Evolutionary conservation across 2,888 invertebrate species (phyloP).

Genomic region (Barypeithes pellucidus): DNA sequence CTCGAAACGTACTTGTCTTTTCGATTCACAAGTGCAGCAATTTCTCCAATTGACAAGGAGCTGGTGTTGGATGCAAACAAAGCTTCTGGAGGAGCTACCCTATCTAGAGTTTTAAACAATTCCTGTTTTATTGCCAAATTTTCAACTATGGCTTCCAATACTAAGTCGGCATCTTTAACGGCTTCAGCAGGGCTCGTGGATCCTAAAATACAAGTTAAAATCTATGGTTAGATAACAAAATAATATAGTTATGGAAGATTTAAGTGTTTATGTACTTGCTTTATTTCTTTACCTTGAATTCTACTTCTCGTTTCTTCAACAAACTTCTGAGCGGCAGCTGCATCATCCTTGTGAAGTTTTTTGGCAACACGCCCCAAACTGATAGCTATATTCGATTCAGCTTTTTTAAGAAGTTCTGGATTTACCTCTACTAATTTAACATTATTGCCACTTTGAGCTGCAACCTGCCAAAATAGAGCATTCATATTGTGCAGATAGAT

Average conservation of each 20-base stretch:
- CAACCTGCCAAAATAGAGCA: constrained; percentile 76
- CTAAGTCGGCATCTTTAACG: constrained; percentile 80
- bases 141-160: constrained; percentile 91
- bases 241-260: no score
- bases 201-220: constrained; percentile 63
- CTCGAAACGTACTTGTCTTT: constrained; percentile 74
- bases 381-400: constrained; percentile 79
- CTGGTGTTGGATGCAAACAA: constrained; percentile 94
- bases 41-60: constrained; percentile 87
- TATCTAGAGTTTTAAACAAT: constrained; percentile 82
- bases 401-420: constrained; percentile 81
- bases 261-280: no score
- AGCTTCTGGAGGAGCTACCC: constrained; percentile 81
- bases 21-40: constrained; percentile 81
- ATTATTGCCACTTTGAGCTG: constrained; percentile 87
- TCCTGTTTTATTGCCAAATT: constrained; percentile 81
- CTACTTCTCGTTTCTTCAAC: constrained; percentile 74
- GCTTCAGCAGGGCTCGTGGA: constrained; percentile 77
- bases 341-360: constrained; percentile 81
- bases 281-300: constrained; percentile 69
- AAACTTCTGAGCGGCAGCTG: constrained; percentile 79
- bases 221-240: no score
- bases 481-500: no score
- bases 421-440: constrained; percentile 88
- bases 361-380: constrained; percentile 86